Evolutionary conservation across 2,113 vertebrate species (phyloP).

Genomic region (Gasterosteus aculeatus): DNA sequence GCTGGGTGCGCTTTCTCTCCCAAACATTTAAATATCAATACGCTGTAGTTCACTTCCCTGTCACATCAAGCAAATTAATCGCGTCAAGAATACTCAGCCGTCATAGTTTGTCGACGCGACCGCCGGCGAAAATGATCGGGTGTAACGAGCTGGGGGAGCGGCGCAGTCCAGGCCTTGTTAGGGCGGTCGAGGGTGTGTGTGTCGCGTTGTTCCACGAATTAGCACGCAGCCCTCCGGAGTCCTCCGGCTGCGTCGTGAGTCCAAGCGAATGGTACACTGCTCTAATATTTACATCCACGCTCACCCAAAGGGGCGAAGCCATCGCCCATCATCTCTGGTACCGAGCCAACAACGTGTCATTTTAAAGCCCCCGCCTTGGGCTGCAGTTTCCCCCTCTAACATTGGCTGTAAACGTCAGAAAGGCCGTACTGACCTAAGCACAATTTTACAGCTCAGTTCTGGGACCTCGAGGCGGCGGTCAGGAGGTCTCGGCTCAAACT

Average conservation of each 20-base stretch:
- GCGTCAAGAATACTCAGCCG: slow-evolving; percentile 12
- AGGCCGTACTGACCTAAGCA: slow-evolving; percentile 25
- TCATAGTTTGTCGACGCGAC: slow-evolving; percentile 13
- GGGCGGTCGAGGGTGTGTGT: slow-evolving; percentile 1
- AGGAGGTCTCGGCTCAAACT: slow-evolving; percentile 28
- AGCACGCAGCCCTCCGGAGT: neutral
- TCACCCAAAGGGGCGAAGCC: neutral
- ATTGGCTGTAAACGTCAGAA: slow-evolving; percentile 1
- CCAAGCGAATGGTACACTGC: slow-evolving; percentile 30
- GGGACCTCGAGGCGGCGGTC: slow-evolving; percentile 17
- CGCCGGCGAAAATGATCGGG: slow-evolving; percentile 10
- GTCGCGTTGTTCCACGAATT: slow-evolving; percentile 1
- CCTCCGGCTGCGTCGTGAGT: neutral
- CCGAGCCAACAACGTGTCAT: neutral
- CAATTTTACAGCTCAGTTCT: slow-evolving; percentile 16
- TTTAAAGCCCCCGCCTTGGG: neutral
- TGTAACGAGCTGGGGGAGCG: slow-evolving; percentile 9
- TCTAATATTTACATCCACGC: neutral
- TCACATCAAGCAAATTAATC: slow-evolving; percentile 4
- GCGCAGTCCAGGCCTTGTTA: neutral
- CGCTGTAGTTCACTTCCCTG: neutral
- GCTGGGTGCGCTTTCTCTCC: neutral
- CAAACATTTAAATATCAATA: slow-evolving; percentile 24
- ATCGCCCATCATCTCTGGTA: neutral
- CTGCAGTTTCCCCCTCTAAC: neutral